Base-by-base conservation (phyloP, 2,888 invertebrate species). In the Leptothorax acervorum region DNA sequence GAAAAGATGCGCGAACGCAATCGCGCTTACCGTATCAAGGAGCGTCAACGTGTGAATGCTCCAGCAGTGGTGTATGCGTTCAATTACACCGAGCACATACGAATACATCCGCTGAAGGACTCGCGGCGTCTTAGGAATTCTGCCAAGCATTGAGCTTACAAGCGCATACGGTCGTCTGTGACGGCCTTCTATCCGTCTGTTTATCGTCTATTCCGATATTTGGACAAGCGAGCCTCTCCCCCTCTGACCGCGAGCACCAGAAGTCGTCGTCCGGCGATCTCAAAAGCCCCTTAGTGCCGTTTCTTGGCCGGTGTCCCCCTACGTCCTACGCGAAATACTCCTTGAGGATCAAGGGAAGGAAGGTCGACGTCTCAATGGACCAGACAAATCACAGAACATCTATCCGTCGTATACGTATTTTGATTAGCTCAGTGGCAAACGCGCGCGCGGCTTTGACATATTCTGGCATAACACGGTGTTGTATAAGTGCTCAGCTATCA, bases 191-290 rank as follows among this genome's bases (percentile, higher is more conserved):
- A 91, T 93, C 89, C 86, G 91, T 88, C 92, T 92, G 92, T 93
- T 93, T 93, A 93, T 93, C 93, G 91, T 93, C 92, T 92, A 91
- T 91, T 92, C 91, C 89, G 88, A 89, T 91, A 90, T 90, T 92
- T 87, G 90, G 84, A 87, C 88, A 89, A 87, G 76, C 89, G 78
- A 42, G 15, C 15, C 57, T 60, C 45, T 71, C 39, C 83, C 39
- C 82, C 78, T 86, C 83, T 65, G 85, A 75, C 71, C 88, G 81
- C 76, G 62, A 79, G 35, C 71, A 76, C 65, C 63, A 57, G 57
- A 60, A 86, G 86, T 90, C 91, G 74, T 90, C 86, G 85, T 74
- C 68, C 81, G 83, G 85, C 83, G 79, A 79, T 71, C 71, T 92
- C 92, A 93, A 94, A 93, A 62, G 92, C 92, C 91, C 89, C 90